These are phyloP conservation scores for Chaetorhynchus papuensis DNA, from an alignment of 2,113 vertebrate species.

Conservation along the genomic window DNA sequence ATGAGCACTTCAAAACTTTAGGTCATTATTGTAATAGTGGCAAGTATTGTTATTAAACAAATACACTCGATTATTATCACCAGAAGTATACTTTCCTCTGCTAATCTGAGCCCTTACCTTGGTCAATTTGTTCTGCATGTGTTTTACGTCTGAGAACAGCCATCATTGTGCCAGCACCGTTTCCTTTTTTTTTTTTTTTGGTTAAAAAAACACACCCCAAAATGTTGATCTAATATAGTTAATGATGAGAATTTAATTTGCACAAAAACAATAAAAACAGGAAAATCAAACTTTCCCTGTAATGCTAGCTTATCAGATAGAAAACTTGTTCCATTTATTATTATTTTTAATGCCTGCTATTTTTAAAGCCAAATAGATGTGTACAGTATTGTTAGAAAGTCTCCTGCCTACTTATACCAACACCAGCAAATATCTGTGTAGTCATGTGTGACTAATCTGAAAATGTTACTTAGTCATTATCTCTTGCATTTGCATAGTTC, in stretches of 20 bases:
- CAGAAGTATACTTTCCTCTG: background rate
- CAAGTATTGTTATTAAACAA: conserved; percentile 29
- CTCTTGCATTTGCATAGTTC: background rate
- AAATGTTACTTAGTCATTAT: background rate
- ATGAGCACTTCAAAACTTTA: conserved; percentile 14
- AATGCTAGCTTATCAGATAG: background rate
- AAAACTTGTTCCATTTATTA: background rate
- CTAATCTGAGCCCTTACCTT: background rate
- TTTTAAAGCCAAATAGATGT: background rate
- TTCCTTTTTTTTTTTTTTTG: background rate
- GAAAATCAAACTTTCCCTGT: background rate
- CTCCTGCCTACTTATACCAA: background rate
- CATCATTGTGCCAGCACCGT: background rate
- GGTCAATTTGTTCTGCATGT: background rate
- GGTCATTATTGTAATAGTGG: conserved; percentile 1
- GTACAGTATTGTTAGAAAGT: background rate
- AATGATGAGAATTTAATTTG: background rate
- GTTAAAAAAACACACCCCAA: background rate
- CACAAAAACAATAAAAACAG: background rate
- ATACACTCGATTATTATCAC: conserved; percentile 4
- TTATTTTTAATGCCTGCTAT: background rate
- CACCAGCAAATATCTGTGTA: background rate
- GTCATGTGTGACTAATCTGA: background rate
- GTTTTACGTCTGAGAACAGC: background rate
- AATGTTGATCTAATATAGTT: background rate